These are phyloP conservation scores for Arctopsyche grandis DNA, from an alignment of 1,140 invertebrate species.

Conservation along the genomic window DNA sequence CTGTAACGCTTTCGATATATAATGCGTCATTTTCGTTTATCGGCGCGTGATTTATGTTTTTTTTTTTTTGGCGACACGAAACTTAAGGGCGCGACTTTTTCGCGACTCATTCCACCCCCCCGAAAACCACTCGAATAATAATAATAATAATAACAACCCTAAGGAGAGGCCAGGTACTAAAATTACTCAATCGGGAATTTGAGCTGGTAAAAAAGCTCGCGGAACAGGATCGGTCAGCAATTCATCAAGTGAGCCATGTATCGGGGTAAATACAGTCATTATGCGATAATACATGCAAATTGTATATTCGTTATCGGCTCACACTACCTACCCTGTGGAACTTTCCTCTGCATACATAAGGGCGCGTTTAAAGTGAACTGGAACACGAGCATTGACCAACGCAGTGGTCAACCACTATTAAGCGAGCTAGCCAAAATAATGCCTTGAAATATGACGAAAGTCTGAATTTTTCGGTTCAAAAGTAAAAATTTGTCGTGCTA, in stretches of 20 bases:
- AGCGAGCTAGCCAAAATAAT: too few species aligned
- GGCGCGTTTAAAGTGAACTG: constrained; percentile 39
- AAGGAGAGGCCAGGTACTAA: neutral
- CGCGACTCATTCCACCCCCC: constrained; percentile 12
- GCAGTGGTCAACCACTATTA: constrained; percentile 18
- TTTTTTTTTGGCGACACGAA: neutral
- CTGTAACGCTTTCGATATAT: constrained; percentile 30
- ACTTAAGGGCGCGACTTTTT: constrained; percentile 24
- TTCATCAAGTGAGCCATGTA: constrained; percentile 51
- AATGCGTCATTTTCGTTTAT: constrained; percentile 32
- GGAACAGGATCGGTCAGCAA: constrained; percentile 41
- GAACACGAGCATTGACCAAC: constrained; percentile 21
- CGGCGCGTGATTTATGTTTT: constrained; percentile 29
- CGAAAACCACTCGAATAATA: neutral
- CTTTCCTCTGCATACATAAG: neutral
- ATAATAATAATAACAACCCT: neutral
- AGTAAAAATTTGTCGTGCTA: too few species aligned
- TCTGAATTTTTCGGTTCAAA: too few species aligned
- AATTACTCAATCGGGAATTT: constrained; percentile 11
- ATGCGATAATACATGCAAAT: constrained; percentile 54
- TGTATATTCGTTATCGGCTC: constrained; percentile 53
- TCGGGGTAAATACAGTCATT: constrained; percentile 54
- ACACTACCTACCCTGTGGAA: neutral
- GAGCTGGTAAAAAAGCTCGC: constrained; percentile 25
- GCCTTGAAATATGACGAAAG: too few species aligned